Evolutionary conservation across 1,140 invertebrate species (phyloP), one percentile per base, ranked within the genome.

Genomic region (Sminthurinus signatus): DNA sequence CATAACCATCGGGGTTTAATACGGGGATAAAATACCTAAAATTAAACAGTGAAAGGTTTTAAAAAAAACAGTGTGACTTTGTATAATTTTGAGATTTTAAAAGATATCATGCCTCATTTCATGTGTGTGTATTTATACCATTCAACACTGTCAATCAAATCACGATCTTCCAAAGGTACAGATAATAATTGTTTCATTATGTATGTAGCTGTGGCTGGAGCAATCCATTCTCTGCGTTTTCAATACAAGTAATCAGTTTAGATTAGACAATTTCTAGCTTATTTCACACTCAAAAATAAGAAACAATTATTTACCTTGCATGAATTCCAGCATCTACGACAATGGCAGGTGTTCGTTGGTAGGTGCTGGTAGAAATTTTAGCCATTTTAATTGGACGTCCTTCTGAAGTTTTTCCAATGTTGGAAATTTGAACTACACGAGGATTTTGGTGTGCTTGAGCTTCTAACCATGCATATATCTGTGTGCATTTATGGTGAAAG

Each of bases 1-100:
- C 88, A 70, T 93, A 91, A n/a, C 64, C 91, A 73, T 93, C 90
- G 0, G 90, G 90, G 80, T 93, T 93, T 27, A 83, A n/a, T n/a
- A n/a, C n/a, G n/a, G n/a, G n/a, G n/a, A n/a, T n/a, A n/a, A n/a
- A n/a, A n/a, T n/a, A n/a, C n/a, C n/a, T n/a, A n/a, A n/a, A n/a
- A n/a, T n/a, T n/a, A n/a, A n/a, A n/a, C n/a, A n/a, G 73, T 88
- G 85, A n/a, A 25, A 28, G 52, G 39, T 43, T n/a, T 43, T 12
- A 14, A 12, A 43, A 14, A 14, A 43, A 43, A n/a, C 12, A 14
- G 39, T 43, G 39, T 43, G n/a, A n/a, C n/a, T 43, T n/a, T 43
- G n/a, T 43, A n/a, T n/a, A n/a, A n/a, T n/a, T n/a, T n/a, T n/a
- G n/a, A 43, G 39, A 14, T 43, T 12, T 12, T 43, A n/a, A 43